Base-by-base conservation (phyloP, 2,113 vertebrate species). In the Limnothrissa miodon region DNA sequence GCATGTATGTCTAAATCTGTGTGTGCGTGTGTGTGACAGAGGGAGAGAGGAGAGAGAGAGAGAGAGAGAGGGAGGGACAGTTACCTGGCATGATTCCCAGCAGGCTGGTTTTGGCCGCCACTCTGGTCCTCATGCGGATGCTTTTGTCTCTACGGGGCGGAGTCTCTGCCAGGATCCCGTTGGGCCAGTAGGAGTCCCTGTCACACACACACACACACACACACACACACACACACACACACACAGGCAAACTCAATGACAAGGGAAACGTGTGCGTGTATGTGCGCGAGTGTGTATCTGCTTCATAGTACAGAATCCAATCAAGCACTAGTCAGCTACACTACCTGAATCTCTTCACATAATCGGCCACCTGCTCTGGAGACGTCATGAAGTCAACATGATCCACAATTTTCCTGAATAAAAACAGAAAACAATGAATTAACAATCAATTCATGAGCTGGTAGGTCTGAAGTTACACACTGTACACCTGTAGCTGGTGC, bases 171-270 rank as follows among this genome's bases (percentile, higher is more conserved):
- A 99, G 95, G 91, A 99, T 99, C 33, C 98, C 98, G 0, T 98
- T 99, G 62, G 98, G 98, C 98, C 98, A 99, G 90, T 98, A 98
- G 45, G 98, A 96, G 85, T 99, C 98, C 93, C 98, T 99, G 91
- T 53, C 90, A 81, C 4, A 33, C 29, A 33, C 25, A 74, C 29
- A 70, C 29, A 74, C 59, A 1, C 5, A 66, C n/a, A 59, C 81
- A 82, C 83, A 66, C 19, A 74, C 7, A 85, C 86, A 85, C 83
- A 39, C 42, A 79, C 0, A 81, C 15, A 84, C 39, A 59, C 78
- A 46, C 53, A 85, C 13, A 29, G 33, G 4, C 42, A 42, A 42
- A 42, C 42, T 42, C 42, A 42, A 6, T 42, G 42, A 42, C 42
- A 42, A 42, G 17, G 17, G 48, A 19, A 19, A 4, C 15, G 2